Conservation (phyloP, 2,797 vertebrate species). For the Masticophis lateralis region DNA sequence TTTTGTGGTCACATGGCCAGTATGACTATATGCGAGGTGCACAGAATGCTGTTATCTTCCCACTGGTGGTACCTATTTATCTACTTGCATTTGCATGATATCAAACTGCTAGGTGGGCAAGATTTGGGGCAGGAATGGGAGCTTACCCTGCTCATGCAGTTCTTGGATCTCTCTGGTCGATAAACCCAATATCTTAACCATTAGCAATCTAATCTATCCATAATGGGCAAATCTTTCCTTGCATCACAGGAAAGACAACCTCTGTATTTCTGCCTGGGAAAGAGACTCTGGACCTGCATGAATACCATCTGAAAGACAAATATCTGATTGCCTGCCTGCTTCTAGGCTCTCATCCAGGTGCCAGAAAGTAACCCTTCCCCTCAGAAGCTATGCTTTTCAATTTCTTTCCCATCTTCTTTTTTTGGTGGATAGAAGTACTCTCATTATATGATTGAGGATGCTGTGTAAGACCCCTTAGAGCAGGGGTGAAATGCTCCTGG, state of each 20-base stretch:
- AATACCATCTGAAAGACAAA: not conserved
- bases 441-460: not conserved
- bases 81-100: not conserved
- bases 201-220: not conserved
- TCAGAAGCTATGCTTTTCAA: not conserved
- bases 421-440: not conserved
- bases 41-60: not conserved
- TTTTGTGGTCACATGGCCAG: not conserved
- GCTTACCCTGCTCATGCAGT: not conserved
- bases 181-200: not conserved
- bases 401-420: not conserved
- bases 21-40: not conserved
- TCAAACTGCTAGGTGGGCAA: not conserved
- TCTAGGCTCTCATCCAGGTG: not conserved
- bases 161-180: not conserved
- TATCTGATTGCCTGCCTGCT: not conserved
- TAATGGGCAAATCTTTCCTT: not conserved
- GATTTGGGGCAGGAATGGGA: not conserved
- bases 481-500: too few relatives aligned
- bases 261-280: not conserved
- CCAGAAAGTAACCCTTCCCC: not conserved
- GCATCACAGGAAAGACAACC: not conserved
- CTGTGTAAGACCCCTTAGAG: not conserved
- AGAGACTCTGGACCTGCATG: not conserved
- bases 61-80: not conserved